Percentiles rank a stretch among this genome's conserved stretches.
phyloP scores from a whole-genome alignment of 2,797 vertebrate genomes.

The Carapus acus region DNA sequence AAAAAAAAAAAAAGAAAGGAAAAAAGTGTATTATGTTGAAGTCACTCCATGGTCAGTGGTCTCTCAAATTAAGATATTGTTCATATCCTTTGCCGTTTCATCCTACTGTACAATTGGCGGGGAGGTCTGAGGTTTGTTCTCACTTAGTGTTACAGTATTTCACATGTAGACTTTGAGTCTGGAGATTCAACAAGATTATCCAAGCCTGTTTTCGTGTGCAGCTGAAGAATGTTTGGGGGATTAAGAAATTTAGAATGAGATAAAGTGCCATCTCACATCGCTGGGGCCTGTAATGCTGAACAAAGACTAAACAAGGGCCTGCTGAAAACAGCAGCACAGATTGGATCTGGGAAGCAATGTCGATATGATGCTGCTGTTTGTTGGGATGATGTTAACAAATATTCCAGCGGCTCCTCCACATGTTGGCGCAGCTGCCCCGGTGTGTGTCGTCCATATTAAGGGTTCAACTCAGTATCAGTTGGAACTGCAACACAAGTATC shows the following conservation, averaged over 20 bases:
- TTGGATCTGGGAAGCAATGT: constrained; percentile 22
- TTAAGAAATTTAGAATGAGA: constrained; percentile 42
- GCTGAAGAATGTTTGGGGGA: constrained; percentile 32
- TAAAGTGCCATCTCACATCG: constrained; percentile 39
- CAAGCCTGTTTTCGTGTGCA: constrained; percentile 21
- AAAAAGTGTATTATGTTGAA: too few species aligned
- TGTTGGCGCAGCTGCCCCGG: too few species aligned
- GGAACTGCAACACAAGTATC: too few species aligned
- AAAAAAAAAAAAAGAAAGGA: too few species aligned
- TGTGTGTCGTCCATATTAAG: too few species aligned
- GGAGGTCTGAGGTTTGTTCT: too few species aligned
- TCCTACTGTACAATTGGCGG: too few species aligned
- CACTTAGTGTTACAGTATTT: neutral
- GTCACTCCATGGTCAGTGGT: too few species aligned
- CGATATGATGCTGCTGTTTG: constrained; percentile 29
- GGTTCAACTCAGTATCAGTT: too few species aligned
- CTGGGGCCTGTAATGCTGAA: constrained; percentile 52
- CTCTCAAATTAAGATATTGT: too few species aligned
- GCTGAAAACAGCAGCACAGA: constrained; percentile 22
- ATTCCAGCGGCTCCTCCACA: too few species aligned
- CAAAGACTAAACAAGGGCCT: constrained; percentile 56
- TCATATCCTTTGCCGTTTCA: too few species aligned
- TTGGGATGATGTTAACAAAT: neutral
- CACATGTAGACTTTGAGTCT: constrained; percentile 5
- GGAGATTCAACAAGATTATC: constrained; percentile 9